Evolutionary conservation across 2,797 vertebrate genomes (phyloP), one percentile per base, ranked within the genome.

Genomic region (Helostoma temminkii): DNA sequence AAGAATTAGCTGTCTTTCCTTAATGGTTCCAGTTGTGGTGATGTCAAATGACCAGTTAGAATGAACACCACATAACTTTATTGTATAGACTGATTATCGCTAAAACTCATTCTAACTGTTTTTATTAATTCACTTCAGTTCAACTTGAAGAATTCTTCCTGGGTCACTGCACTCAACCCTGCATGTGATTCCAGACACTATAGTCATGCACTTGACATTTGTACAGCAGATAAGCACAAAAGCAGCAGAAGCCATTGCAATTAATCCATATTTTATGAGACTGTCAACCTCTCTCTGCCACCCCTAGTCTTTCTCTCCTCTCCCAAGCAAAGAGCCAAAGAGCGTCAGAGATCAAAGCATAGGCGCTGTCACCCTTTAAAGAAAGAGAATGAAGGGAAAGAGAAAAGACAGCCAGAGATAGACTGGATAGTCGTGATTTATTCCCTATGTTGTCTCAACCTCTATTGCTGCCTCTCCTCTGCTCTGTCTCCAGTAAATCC

Each of bases 221-320:
- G 53, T 56, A 57, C 47, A 64, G 49, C 62, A 66, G 78, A 71
- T 79, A 66, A 74, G 61, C n/a, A 18, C 39, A 48, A 71, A 10
- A 71, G 57, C 39, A 49, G 52, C 24, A 70, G 70, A 65, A 66
- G 54, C 74, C 67, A 66, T 82, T 82, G 55, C 63, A 87, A 85
- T 80, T 26, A 82, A 88, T 88, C 68, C 64, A 80, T 76, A 71
- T 88, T 88, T 80, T 58, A 84, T 63, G 46, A 76, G 54, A 48
- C 74, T 74, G 79, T 85, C 82, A 82, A 16, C 66, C 66, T 59
- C 49, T 71, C 59, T 42, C 39, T 41, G 36, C 57, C 28, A 56
- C 68, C 71, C 43, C 12, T 55, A 64, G 14, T 80, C 28, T 21
- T 66, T 64, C 69, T 85, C 69, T 63, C 43, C 60, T 60, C 55